Percentiles rank a stretch among this genome's conserved stretches.
These are phyloP conservation scores for Camarhynchus parvulus DNA, from an alignment of 2,113 vertebrate species.

Conservation along the genomic window DNA sequence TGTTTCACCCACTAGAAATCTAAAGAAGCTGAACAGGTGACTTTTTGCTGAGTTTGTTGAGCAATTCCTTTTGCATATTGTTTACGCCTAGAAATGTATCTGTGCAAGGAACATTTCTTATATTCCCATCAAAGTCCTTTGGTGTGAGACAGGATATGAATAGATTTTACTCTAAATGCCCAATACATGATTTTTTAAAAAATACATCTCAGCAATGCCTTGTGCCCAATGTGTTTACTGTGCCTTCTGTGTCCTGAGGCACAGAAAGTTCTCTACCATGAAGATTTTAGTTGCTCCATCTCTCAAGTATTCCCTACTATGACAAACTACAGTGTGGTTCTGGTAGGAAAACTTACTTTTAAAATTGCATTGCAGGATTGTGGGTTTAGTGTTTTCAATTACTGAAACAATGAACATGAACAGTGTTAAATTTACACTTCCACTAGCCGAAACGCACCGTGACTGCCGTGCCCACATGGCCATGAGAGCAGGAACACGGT, in stretches of 20 bases:
- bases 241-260: background rate
- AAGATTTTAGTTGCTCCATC: background rate
- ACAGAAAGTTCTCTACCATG: background rate
- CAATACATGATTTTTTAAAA: background rate
- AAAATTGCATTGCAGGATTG: background rate
- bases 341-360: background rate
- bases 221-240: background rate
- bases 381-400: background rate
- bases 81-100: background rate
- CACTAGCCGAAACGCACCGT: background rate
- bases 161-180: background rate
- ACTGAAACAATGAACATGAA: background rate
- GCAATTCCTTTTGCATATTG: background rate
- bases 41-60: background rate
- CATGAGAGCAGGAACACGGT: fast-evolving
- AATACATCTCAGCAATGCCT: background rate
- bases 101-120: background rate
- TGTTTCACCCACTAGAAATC: background rate
- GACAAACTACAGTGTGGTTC: background rate
- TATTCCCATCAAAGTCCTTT: background rate
- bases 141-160: background rate
- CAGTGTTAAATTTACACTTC: background rate
- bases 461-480: no score
- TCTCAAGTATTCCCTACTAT: background rate
- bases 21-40: background rate